A percentile compares a stretch with the other conserved stretches of the same genome.
phyloP scores from a whole-genome alignment of 2,113 vertebrate species.

The Mellivora capensis region DNA sequence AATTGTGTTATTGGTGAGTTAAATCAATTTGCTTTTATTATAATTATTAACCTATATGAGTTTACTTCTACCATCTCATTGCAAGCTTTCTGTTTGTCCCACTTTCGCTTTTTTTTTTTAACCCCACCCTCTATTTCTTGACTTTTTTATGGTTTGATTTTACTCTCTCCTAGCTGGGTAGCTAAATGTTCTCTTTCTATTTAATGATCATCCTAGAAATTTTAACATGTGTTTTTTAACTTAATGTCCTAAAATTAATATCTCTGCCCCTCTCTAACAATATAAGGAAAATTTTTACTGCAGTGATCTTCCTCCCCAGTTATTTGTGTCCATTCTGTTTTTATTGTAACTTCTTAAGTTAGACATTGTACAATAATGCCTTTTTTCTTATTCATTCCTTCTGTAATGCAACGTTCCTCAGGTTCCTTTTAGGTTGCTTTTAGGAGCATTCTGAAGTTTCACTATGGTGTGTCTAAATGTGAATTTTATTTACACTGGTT shows the following conservation, averaged over 20 bases:
- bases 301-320: background rate
- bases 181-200: background rate
- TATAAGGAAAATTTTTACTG: background rate
- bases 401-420: background rate
- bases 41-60: background rate
- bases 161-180: background rate
- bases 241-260: background rate
- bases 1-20: background rate
- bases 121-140: background rate
- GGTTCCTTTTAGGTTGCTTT: background rate
- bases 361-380: background rate
- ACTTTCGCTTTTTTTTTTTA: background rate
- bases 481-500: background rate
- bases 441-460: background rate
- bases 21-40: background rate
- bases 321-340: background rate
- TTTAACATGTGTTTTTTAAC: background rate
- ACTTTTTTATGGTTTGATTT: background rate
- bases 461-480: background rate
- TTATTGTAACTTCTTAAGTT: background rate
- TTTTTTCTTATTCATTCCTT: background rate
- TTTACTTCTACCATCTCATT: background rate
- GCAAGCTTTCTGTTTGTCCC: background rate
- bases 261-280: background rate
- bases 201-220: background rate